These are phyloP conservation scores for Choloepus hoffmanni DNA, from an alignment of 2,113 vertebrate species.

Conservation along the genomic window DNA sequence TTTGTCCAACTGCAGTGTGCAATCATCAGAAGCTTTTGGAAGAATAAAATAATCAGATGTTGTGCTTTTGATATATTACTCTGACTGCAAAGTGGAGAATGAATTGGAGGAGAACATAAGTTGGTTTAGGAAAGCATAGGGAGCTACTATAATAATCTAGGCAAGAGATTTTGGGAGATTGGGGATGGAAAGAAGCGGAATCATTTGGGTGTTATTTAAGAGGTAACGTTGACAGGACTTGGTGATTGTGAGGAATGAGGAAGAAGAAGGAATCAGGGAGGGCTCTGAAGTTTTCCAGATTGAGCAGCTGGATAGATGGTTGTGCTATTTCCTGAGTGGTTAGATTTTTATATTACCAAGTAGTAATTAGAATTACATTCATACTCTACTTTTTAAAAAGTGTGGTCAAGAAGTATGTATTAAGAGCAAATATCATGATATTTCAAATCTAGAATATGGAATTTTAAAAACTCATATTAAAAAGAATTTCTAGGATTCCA, in stretches of 20 bases:
- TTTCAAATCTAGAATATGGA: neutral
- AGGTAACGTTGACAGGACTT: neutral
- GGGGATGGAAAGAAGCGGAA: neutral
- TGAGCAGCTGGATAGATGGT: neutral
- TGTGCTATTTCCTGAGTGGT: neutral
- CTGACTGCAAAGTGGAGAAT: neutral
- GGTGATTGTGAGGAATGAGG: neutral
- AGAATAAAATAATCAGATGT: neutral
- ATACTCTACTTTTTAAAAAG: neutral
- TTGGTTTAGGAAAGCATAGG: neutral
- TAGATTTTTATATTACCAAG: neutral
- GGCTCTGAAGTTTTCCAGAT: neutral
- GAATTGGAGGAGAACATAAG: neutral
- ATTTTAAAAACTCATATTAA: constrained; percentile 15
- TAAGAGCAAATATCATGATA: neutral
- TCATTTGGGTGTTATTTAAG: neutral
- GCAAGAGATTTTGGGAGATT: neutral
- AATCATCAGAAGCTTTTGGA: constrained; percentile 19
- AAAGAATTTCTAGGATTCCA: neutral
- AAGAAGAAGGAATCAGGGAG: neutral
- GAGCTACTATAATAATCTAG: neutral
- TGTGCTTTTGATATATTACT: neutral
- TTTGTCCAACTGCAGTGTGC: neutral
- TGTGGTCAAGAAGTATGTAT: neutral
- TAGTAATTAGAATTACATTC: neutral